phyloP scores from a whole-genome alignment of 2,888 invertebrate genomes.

The Pandemis cinnamomeana region DNA sequence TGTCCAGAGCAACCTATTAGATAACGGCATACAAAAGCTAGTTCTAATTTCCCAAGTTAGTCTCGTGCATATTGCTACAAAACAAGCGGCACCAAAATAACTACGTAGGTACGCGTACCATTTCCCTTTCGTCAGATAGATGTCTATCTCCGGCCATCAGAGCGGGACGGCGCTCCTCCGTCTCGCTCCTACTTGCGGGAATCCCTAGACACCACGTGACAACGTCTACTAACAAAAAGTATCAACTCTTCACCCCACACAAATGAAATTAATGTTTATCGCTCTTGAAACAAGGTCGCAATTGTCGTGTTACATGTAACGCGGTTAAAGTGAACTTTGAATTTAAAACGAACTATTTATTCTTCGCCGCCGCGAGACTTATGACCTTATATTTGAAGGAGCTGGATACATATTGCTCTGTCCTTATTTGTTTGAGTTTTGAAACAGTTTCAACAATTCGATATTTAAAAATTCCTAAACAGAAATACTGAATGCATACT shows the following conservation, averaged over 20 bases:
- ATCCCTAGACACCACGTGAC: constrained; percentile 76
- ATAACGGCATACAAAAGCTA: constrained; percentile 10
- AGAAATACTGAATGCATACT: constrained; percentile 19
- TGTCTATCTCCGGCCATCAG: constrained; percentile 72
- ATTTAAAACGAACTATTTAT: constrained; percentile 44
- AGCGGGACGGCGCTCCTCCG: constrained; percentile 57
- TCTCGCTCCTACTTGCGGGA: constrained; percentile 65
- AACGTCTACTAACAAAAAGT: constrained; percentile 62
- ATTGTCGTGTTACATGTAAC: constrained; percentile 34
- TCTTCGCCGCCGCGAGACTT: constrained; percentile 48
- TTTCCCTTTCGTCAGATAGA: constrained; percentile 76
- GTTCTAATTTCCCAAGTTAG: constrained; percentile 31
- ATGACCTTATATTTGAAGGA: constrained; percentile 49
- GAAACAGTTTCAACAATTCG: constrained; percentile 54
- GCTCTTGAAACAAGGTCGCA: constrained; percentile 58
- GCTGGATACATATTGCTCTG: constrained; percentile 53
- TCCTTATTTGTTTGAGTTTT: constrained; percentile 42
- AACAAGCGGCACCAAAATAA: constrained; percentile 67
- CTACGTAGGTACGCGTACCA: constrained; percentile 58
- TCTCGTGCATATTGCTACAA: constrained; percentile 52
- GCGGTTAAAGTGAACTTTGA: constrained; percentile 33
- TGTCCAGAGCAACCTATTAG: not conserved
- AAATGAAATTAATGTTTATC: constrained; percentile 71
- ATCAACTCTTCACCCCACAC: constrained; percentile 63
- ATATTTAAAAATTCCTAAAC: constrained; percentile 58